These are phyloP conservation scores for Mythimna impura DNA, from an alignment of 2,888 invertebrate genomes.

Conservation along the genomic window DNA sequence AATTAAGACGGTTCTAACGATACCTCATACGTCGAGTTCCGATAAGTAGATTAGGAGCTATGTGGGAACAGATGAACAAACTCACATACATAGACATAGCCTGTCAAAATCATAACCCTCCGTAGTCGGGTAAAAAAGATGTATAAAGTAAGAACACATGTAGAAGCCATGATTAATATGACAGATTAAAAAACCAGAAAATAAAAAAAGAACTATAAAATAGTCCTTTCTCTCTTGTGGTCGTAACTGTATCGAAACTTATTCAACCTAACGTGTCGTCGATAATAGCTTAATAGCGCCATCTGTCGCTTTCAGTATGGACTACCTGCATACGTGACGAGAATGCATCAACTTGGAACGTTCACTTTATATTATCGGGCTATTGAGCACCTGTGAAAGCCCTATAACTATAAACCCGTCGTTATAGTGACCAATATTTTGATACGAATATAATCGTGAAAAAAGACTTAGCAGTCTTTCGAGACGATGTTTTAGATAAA, in stretches of 20 bases:
- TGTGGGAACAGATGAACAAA: too few relatives aligned
- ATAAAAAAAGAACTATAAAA: neutral
- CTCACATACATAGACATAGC: too few relatives aligned
- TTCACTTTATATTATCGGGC: conserved; percentile 20
- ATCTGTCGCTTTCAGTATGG: conserved; percentile 34
- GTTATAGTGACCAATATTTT: neutral
- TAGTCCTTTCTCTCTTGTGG: conserved; percentile 7
- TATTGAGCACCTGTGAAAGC: conserved; percentile 18
- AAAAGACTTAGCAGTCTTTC: neutral
- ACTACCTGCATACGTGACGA: conserved; percentile 43
- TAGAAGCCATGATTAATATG: too few relatives aligned
- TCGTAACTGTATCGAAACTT: conserved; percentile 7
- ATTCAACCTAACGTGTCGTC: conserved; percentile 18
- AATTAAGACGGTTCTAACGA: too few relatives aligned
- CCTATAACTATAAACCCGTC: neutral
- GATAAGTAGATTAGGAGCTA: too few relatives aligned
- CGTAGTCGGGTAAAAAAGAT: too few relatives aligned
- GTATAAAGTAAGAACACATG: too few relatives aligned
- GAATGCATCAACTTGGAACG: conserved; percentile 32
- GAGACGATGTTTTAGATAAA: neutral
- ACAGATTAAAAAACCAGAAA: neutral
- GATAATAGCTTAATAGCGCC: conserved; percentile 37
- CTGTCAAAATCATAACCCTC: too few relatives aligned
- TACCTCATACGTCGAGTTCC: too few relatives aligned
- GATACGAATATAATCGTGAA: neutral